These are phyloP conservation scores for Ictidomys tridecemlineatus DNA, from an alignment of 2,113 vertebrate species.

Conservation along the genomic window DNA sequence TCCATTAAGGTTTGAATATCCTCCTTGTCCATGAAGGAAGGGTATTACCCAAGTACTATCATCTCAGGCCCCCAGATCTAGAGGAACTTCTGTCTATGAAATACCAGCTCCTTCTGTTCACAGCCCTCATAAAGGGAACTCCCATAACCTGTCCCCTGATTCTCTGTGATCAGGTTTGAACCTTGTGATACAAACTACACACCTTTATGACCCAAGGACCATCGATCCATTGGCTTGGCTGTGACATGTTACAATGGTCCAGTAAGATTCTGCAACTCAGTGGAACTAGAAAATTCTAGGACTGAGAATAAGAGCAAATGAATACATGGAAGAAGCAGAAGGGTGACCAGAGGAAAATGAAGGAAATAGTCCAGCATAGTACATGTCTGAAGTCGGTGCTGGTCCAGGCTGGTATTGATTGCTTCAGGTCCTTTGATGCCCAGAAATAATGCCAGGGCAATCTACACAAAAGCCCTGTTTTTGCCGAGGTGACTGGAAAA, in stretches of 20 bases:
- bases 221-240: background rate
- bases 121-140: background rate
- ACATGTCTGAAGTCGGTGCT: background rate
- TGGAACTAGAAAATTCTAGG: background rate
- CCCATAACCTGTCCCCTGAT: background rate
- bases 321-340: background rate
- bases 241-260: background rate
- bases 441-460: background rate
- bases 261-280: background rate
- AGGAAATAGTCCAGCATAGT: background rate
- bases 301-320: background rate
- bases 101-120: background rate
- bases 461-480: background rate
- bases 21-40: slow-evolving; percentile 72
- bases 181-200: background rate
- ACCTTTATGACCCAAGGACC: background rate
- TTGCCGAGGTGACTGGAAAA: background rate
- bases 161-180: background rate
- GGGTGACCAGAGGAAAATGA: background rate
- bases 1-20: slow-evolving; percentile 78
- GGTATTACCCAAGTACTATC: background rate
- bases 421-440: background rate
- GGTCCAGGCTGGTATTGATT: background rate
- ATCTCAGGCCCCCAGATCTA: background rate
- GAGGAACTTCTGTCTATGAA: background rate